These are phyloP conservation scores for Hyles lineata DNA, from an alignment of 2,888 invertebrate species.

Conservation along the genomic window DNA sequence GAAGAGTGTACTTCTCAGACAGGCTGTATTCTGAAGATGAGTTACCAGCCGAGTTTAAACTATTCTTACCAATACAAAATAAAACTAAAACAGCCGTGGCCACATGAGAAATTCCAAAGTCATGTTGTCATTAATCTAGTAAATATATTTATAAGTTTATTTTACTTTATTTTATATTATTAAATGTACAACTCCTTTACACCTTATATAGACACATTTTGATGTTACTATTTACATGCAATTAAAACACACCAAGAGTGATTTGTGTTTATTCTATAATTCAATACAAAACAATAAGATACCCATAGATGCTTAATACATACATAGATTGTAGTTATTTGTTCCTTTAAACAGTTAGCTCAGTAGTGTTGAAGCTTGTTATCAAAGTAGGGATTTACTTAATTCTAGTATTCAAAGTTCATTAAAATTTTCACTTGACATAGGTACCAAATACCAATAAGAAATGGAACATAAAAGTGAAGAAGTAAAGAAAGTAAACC, in stretches of 20 bases:
- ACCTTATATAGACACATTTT: constrained; percentile 37
- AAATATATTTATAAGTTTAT: constrained; percentile 72
- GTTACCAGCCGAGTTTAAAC: constrained; percentile 96
- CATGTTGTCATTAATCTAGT: constrained; percentile 50
- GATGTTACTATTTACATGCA: constrained; percentile 40
- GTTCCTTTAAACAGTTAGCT: too few relatives aligned
- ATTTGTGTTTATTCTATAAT: constrained; percentile 11
- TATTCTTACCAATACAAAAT: constrained; percentile 96
- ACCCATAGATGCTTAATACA: too few relatives aligned
- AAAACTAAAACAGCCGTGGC: constrained; percentile 85
- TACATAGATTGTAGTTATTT: too few relatives aligned
- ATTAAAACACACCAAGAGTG: constrained; percentile 41
- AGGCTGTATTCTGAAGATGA: constrained; percentile 97
- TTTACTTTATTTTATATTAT: constrained; percentile 56
- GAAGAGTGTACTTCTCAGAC: constrained; percentile 96
- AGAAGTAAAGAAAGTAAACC: too few relatives aligned
- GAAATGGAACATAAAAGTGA: too few relatives aligned
- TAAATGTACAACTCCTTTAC: constrained; percentile 54
- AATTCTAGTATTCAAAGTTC: too few relatives aligned
- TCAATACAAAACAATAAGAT: not conserved
- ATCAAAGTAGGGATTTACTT: too few relatives aligned
- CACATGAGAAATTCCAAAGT: constrained; percentile 56
- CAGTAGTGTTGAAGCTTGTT: too few relatives aligned
- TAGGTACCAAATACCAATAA: too few relatives aligned
- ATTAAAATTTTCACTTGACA: too few relatives aligned